phyloP scores from a whole-genome alignment of 2,888 invertebrate genomes.

The Drosophila kuntzei region DNA sequence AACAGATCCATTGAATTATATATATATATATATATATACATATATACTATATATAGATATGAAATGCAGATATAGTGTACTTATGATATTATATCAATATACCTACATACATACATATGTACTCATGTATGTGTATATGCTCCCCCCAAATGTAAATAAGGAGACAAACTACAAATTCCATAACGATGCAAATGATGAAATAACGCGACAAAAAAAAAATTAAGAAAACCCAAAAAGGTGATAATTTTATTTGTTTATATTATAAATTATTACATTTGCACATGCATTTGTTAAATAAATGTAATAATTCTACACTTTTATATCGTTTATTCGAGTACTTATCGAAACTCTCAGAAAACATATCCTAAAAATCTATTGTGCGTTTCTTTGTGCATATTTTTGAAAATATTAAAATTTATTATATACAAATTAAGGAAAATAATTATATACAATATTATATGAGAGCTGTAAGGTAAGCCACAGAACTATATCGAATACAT shows the following conservation, averaged over 20 bases:
- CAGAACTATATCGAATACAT: constrained; percentile 64
- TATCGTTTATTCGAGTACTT: constrained; percentile 42
- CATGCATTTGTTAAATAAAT: constrained; percentile 29
- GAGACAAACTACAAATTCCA: constrained; percentile 79
- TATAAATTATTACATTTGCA: constrained; percentile 29
- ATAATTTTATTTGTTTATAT: constrained; percentile 51
- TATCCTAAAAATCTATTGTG: constrained; percentile 30
- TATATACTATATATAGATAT: constrained; percentile 34
- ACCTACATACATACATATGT: constrained; percentile 7
- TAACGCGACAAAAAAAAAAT: constrained; percentile 48
- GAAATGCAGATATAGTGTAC: constrained; percentile 11
- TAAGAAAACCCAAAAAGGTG: constrained; percentile 44
- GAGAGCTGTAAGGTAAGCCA: constrained; percentile 38
- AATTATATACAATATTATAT: constrained; percentile 42
- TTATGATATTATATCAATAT: constrained; percentile 7
- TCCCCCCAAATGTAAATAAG: constrained; percentile 71
- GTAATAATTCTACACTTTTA: constrained; percentile 46
- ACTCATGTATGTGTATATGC: constrained; percentile 49
- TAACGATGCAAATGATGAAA: constrained; percentile 64
- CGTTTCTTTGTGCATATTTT: constrained; percentile 58
- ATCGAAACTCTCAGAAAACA: constrained; percentile 33
- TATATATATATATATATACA: constrained; percentile 67
- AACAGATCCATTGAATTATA: constrained; percentile 77
- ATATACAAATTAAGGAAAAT: constrained; percentile 40
- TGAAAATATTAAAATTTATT: constrained; percentile 41